phyloP scores from a whole-genome alignment of 2,113 vertebrate genomes.

The Erinaceus europaeus region DNA sequence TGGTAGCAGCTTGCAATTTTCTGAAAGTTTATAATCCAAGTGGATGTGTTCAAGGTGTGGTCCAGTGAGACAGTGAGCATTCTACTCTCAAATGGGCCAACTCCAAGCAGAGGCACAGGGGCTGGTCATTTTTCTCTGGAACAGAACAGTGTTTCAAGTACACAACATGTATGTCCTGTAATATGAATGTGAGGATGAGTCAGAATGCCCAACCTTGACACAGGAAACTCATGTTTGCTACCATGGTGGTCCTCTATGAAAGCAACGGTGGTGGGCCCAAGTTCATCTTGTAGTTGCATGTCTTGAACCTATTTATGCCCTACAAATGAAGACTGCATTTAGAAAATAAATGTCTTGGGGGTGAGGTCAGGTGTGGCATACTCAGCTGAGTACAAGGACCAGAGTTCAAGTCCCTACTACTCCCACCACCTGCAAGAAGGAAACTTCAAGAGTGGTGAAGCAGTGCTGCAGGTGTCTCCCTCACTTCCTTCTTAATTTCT shows the following conservation, averaged over 20 bases:
- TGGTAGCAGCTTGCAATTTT: conserved; percentile 57
- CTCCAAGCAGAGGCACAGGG: neutral
- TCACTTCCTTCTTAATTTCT: too few relatives aligned
- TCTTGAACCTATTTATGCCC: neutral
- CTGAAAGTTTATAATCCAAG: conserved; percentile 56
- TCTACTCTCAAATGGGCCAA: neutral
- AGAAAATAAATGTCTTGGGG: conserved; percentile 1
- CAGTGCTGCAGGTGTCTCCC: too few relatives aligned
- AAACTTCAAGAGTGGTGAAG: too few relatives aligned
- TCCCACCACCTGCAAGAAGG: too few relatives aligned
- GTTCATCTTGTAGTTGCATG: neutral
- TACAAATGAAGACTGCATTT: neutral
- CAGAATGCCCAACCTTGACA: neutral
- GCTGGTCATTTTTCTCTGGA: neutral
- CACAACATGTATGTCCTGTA: neutral
- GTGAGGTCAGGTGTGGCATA: too few relatives aligned
- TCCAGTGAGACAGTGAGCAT: neutral
- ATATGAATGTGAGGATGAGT: neutral
- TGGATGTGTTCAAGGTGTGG: conserved; percentile 29
- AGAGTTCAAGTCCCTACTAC: too few relatives aligned
- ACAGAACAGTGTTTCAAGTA: neutral
- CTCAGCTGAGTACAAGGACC: too few relatives aligned
- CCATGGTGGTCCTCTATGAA: neutral
- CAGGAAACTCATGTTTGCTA: neutral
- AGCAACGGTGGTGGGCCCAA: neutral